Evolutionary conservation across 1,140 invertebrate genomes (phyloP).

Genomic region (Homalodisca vitripennis): DNA sequence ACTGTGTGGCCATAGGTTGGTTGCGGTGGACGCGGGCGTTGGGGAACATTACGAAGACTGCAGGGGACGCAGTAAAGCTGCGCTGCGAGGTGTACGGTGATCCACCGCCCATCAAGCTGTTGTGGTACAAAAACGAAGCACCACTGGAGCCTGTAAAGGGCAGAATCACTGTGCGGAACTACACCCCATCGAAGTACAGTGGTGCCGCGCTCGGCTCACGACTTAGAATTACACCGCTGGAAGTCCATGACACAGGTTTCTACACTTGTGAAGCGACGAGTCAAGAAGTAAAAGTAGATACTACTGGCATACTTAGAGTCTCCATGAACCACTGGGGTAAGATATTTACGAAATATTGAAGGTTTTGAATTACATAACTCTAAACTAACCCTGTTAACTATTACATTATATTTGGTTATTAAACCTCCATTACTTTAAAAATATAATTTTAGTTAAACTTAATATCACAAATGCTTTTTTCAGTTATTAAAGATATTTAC

Average conservation of each 20-base stretch:
- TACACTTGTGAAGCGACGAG: conserved; percentile 68
- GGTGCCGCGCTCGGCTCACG: conserved; percentile 47
- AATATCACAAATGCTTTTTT: too few relatives aligned
- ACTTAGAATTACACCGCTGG: conserved; percentile 60
- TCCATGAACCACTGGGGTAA: conserved; percentile 46
- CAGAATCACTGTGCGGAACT: conserved; percentile 45
- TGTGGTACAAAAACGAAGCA: conserved; percentile 68
- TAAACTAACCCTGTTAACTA: too few relatives aligned
- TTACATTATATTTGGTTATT: too few relatives aligned
- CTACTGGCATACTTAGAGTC: conserved; percentile 60
- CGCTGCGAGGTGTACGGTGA: conserved; percentile 68
- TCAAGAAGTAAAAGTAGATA: conserved; percentile 57
- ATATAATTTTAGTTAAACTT: too few relatives aligned
- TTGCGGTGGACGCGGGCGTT: conserved; percentile 45
- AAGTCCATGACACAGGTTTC: conserved; percentile 65
- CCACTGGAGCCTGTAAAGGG: conserved; percentile 55
- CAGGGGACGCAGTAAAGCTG: conserved; percentile 60
- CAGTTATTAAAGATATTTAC: too few relatives aligned
- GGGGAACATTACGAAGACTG: conserved; percentile 61
- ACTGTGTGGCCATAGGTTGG: conserved; percentile 33
- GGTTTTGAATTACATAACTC: too few relatives aligned
- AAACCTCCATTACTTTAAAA: too few relatives aligned
- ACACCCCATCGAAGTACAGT: conserved; percentile 17
- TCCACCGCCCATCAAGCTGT: conserved; percentile 56
- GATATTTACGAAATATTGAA: too few relatives aligned